Evolutionary conservation across 1,140 invertebrate species (phyloP), one percentile per base, ranked within the genome.

Genomic region (Pinna nobilis): DNA sequence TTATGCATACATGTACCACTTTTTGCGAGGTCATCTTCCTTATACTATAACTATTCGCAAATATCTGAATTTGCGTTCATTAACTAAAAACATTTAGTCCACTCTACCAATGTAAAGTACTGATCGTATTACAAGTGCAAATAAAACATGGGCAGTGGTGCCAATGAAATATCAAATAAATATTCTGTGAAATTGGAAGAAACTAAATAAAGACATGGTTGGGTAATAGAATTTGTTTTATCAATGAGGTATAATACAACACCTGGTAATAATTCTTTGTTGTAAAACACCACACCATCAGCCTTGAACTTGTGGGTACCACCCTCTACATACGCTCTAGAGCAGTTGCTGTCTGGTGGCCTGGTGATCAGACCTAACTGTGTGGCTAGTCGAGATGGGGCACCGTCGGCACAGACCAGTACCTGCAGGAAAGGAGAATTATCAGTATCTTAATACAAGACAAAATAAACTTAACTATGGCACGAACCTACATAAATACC

Each of bases 291-390:
- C 6, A 84, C 81, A 47, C 84, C 84, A 69, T 85, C 84, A 57
- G 84, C 84, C 63, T 85, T 79, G 66, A 85, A 85, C 57, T 82
- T 82, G 68, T 85, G 84, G 7, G 82, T 81, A 32, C 78, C 82
- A 13, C 77, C 80, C n/a, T 83, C 80, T 9, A 85, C 79, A 73
- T 83, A 85, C 11, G 81, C 61, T 32, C 82, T 64, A 11, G 79
- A 82, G 73, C 83, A 84, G 0, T 67, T 77, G 60, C 84, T 83
- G 30, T 82, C 78, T 61, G 84, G 83, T 15, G 82, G 82, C 0
- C 69, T 35, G 7, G 77, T 70, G n/a, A 86, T 77, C 35, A 86
- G 64, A 15, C 84, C 83, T 9, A 86, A 76, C 37, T 82, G 64
- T 39, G 77, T 84, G 11, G 80, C 84, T 11, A 86, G 68, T 44